Percentiles rank a stretch among this genome's conserved stretches.
phyloP scores from a whole-genome alignment of 1,140 invertebrate species.

The Caenorhabditis brenneri region DNA sequence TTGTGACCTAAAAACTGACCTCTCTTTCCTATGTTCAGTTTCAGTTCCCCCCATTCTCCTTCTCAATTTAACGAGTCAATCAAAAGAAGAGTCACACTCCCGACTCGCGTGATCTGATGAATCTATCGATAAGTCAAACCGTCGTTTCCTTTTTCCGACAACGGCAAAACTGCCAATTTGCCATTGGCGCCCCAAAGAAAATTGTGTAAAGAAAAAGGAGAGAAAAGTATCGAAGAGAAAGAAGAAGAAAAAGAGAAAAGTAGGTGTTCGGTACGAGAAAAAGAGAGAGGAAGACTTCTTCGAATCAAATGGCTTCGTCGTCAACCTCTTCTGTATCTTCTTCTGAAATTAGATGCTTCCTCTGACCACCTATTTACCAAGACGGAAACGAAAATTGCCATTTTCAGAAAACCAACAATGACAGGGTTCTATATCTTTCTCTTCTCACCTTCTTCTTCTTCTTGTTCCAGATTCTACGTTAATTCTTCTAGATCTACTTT shows the following conservation, averaged over 20 bases:
- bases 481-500: background rate
- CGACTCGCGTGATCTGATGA: slow-evolving; percentile 22
- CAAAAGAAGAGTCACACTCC: slow-evolving; percentile 13
- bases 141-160: slow-evolving; percentile 14
- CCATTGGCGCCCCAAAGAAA: background rate
- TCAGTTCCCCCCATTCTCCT: background rate
- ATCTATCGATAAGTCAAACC: slow-evolving; percentile 9
- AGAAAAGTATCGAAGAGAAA: background rate
- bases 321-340: background rate
- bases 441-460: background rate
- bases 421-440: background rate
- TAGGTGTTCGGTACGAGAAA: slow-evolving; percentile 31
- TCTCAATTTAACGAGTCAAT: background rate
- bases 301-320: background rate
- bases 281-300: background rate
- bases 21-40: background rate
- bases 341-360: background rate
- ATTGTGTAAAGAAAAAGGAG: slow-evolving; percentile 6
- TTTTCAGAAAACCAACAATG: background rate
- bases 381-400: background rate
- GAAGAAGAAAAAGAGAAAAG: background rate
- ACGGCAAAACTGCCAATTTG: slow-evolving; percentile 39
- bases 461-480: background rate
- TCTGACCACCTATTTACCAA: background rate
- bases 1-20: too few species aligned